Evolutionary conservation across 2,888 invertebrate species (phyloP), one percentile per base, ranked within the genome.

Genomic region (Matsumyia berberina): DNA sequence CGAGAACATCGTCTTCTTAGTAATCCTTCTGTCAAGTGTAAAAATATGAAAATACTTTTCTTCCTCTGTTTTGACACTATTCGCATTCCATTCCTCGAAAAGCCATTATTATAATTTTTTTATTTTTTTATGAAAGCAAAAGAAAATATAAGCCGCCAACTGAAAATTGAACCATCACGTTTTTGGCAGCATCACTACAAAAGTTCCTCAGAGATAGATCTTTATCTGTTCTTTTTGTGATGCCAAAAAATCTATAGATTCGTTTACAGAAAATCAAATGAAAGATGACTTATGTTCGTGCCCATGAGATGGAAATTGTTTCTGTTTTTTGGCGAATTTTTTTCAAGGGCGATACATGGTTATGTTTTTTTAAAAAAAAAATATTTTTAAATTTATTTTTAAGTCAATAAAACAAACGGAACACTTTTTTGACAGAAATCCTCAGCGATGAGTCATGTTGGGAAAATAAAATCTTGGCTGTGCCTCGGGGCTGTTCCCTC

Each of bases 241-340:
- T 79, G 70, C 64, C 79, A 79, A 44, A 70, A 64, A 64, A 57
- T 78, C 53, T 44, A 37, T 6, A 57, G 70, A 70, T 55, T 64
- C 51, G 49, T 67, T 76, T 57, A 57, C 1, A 4, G 11, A 12
- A 46, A 62, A 57, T 64, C 62, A 66, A 58, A 64, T 64, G 72
- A 70, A 64, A 39, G 58, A 79, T 73, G 66, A 79, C 58, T 79
- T 73, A 60, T 73, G 49, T n/a, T n/a, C n/a, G n/a, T n/a, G 60
- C 33, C 37, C 17, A n/a, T 29, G 49, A 12, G 29, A 44, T 69
- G 67, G 53, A n/a, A 31, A 5, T 33, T 55, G 15, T 31, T 53
- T 35, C 8, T 39, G 39, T 60, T 42, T 53, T 53, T 42, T 29
- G n/a, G 53, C 39, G 42, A 53, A 37, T 57, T 19, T 53, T 53